Evolutionary conservation across 2,888 invertebrate species (phyloP), one percentile per base, ranked within the genome.

Genomic region (Cosmorhoe ocellata): DNA sequence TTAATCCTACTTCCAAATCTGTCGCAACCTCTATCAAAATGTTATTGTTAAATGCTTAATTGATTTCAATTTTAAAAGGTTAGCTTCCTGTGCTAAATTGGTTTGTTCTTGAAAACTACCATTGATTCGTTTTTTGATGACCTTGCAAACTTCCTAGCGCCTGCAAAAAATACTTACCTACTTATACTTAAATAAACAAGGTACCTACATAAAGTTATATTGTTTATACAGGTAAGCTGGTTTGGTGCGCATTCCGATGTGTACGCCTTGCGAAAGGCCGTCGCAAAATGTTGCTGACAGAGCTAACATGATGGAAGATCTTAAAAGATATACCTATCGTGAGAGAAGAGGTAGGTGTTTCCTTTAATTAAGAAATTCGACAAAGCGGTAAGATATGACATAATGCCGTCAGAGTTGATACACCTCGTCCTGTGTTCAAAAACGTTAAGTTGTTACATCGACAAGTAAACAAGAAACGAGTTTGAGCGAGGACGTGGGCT

Each of bases 391-490:
- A 39, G 49, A 51, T 64, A 65, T 87, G 87, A 87, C 84, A 87
- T 84, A 81, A 85, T 68, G 63, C 67, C 56, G 61, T 59, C 71
- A 66, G 57, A 66, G 61, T 68, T 71, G 69, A 74, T 73, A 73
- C 71, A 71, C 71, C 71, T 67, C 82, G 79, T 79, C 79, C 83
- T 76, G 79, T 74, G 73, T 79, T 77, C 71, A 67, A 64, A 73
- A 78, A 76, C 76, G 78, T 79, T 80, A 81, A 81, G 81, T 81
- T 81, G 68, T 79, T 78, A 77, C 76, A 77, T 77, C 72, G 73
- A 63, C 79, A 77, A 85, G 85, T 88, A 86, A 88, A 89, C 85
- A 89, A 79, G 76, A 88, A 89, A 89, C 89, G 79, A 81, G 89
- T 89, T 87, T 87, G 75, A 76, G 67, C 70, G 69, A 88, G 88